Evolutionary conservation across 2,797 vertebrate genomes (phyloP).

Genomic region (Melanogrammus aeglefinus): DNA sequence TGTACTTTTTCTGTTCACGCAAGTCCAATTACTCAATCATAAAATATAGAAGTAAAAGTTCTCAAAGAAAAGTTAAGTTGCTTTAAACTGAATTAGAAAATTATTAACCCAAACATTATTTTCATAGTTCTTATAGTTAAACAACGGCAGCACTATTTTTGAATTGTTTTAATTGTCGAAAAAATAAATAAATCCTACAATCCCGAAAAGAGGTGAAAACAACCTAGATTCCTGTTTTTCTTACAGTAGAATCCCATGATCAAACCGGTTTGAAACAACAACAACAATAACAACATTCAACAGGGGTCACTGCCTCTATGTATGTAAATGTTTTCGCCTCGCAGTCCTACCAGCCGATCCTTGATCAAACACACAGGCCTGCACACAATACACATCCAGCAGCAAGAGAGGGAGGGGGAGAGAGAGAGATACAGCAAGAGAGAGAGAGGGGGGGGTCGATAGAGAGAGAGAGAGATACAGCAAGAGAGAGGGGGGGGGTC

Average conservation of each 20-base stretch:
- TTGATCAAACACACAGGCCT: conserved; percentile 50
- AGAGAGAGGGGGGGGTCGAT: conserved; percentile 32
- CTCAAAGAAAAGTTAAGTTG: not conserved
- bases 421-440: conserved; percentile 12
- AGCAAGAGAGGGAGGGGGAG: conserved; percentile 26
- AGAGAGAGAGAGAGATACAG: not conserved
- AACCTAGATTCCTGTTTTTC: not conserved
- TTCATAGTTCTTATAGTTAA: not conserved
- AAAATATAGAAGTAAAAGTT: not conserved
- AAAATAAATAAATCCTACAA: not conserved
- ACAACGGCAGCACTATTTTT: not conserved
- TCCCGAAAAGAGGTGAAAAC: not conserved
- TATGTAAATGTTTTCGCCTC: conserved; percentile 24
- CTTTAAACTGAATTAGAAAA: not conserved
- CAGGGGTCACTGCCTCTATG: conserved; percentile 32
- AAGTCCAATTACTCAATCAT: not conserved
- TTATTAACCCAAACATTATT: not conserved
- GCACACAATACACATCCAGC: conserved; percentile 12
- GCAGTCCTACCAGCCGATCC: conserved; percentile 42
- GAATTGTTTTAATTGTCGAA: not conserved
- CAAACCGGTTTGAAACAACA: conserved; percentile 7
- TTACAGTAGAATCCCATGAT: not conserved
- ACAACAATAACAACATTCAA: conserved; percentile 22
- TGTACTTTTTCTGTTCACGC: not conserved
- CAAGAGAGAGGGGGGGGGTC: too few relatives aligned